phyloP scores from a whole-genome alignment of 1,140 invertebrate genomes.

The Hylaeus volcanicus region DNA sequence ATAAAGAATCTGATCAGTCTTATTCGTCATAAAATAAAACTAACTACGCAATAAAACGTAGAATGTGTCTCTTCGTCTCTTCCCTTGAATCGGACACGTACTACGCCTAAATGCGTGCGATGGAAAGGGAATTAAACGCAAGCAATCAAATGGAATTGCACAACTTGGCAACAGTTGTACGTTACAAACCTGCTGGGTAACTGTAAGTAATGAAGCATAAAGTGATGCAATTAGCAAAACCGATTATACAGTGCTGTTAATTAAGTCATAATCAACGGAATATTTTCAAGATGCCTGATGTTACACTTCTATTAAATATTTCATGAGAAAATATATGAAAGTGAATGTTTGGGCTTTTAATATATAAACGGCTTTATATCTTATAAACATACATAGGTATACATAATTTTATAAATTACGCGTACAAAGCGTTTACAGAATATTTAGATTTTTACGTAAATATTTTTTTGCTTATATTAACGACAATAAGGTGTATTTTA shows the following conservation, averaged over 20 bases:
- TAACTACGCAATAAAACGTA: neutral
- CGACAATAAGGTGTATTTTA: too few species aligned
- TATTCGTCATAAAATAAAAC: slow-evolving; percentile 3
- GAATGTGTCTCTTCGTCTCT: neutral
- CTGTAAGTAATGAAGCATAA: slow-evolving; percentile 15
- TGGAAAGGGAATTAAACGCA: neutral
- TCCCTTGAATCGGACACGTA: neutral
- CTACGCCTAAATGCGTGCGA: neutral
- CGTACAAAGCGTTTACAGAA: too few species aligned
- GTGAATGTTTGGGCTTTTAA: too few species aligned
- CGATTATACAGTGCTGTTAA: neutral
- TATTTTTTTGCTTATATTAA: too few species aligned
- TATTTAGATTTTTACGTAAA: too few species aligned
- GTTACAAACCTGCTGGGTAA: slow-evolving; percentile 10
- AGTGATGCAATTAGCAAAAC: slow-evolving; percentile 7
- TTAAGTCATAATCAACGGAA: neutral
- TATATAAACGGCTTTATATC: too few species aligned
- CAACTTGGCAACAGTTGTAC: neutral
- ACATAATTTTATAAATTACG: too few species aligned
- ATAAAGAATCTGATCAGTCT: too few species aligned
- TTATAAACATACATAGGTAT: too few species aligned
- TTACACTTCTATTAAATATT: neutral
- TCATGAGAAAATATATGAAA: too few species aligned
- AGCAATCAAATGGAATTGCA: neutral
- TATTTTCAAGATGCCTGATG: neutral